Conservation (phyloP, 2,113 vertebrate genomes). For the Elanus axillaris region DNA sequence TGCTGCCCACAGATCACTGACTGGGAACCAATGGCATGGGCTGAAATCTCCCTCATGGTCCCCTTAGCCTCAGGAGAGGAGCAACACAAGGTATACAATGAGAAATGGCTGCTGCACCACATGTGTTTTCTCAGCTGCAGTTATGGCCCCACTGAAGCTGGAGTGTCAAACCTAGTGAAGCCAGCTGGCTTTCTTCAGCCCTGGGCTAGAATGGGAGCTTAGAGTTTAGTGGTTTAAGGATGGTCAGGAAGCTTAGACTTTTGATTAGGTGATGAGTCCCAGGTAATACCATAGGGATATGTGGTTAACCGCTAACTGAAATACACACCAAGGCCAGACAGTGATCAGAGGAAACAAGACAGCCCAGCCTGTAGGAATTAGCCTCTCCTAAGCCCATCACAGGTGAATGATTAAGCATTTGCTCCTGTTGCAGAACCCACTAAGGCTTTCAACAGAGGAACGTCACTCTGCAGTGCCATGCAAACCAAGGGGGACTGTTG, state of each 20-base stretch:
- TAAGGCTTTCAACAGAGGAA: background rate
- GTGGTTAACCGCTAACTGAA: background rate
- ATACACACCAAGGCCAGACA: background rate
- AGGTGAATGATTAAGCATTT: background rate
- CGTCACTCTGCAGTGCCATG: background rate
- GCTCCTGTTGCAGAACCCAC: background rate
- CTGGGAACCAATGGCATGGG: background rate
- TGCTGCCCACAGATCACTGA: background rate
- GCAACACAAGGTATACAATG: rapidly evolving
- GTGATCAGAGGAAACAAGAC: background rate
- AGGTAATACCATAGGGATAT: background rate
- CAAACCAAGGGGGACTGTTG: background rate
- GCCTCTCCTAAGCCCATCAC: background rate
- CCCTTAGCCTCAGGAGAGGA: background rate
- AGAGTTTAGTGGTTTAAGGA: background rate
- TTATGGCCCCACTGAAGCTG: background rate
- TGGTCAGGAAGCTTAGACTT: background rate
- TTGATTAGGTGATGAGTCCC: background rate
- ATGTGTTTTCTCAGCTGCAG: background rate
- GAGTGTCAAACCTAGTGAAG: background rate
- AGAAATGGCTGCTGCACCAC: background rate
- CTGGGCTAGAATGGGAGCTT: background rate
- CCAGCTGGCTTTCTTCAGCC: background rate
- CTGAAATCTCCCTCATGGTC: background rate
- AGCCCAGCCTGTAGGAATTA: background rate